Percentiles rank a stretch among this genome's conserved stretches.
phyloP scores from a whole-genome alignment of 2,888 invertebrate genomes.

The Portevinia maculata region DNA sequence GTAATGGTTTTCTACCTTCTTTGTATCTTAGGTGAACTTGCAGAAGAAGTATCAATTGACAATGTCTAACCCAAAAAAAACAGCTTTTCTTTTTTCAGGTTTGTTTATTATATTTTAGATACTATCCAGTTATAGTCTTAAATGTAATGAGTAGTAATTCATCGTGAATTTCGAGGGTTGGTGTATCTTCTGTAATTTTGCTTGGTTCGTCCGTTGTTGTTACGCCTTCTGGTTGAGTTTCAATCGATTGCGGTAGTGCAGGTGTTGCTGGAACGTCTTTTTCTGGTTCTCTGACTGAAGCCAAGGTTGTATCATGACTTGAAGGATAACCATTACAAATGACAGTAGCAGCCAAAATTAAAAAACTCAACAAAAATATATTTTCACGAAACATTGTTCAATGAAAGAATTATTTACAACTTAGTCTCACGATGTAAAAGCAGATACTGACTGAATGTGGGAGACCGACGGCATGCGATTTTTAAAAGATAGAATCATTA shows the following conservation, averaged over 20 bases:
- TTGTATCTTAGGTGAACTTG: neutral
- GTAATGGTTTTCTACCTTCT: no score
- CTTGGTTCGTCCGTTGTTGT: neutral
- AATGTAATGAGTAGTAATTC: no score
- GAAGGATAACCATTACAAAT: neutral
- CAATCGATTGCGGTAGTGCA: neutral
- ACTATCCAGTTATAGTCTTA: no score
- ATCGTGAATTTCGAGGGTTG: neutral
- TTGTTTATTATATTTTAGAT: no score
- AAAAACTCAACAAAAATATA: neutral
- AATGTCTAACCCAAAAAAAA: no score
- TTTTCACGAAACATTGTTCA: neutral
- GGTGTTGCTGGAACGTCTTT: neutral
- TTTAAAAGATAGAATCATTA: neutral
- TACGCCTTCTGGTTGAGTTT: neutral
- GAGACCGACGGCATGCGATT: neutral
- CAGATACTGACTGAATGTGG: neutral
- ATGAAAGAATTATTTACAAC: neutral
- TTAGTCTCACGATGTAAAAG: neutral
- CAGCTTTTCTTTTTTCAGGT: no score
- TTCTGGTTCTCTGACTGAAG: neutral
- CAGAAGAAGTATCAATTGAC: no score
- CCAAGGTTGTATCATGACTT: neutral
- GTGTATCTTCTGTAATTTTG: neutral
- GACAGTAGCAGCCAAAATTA: neutral